Evolutionary conservation across 2,113 vertebrate genomes (phyloP).

Genomic region (Enhydra lutris): DNA sequence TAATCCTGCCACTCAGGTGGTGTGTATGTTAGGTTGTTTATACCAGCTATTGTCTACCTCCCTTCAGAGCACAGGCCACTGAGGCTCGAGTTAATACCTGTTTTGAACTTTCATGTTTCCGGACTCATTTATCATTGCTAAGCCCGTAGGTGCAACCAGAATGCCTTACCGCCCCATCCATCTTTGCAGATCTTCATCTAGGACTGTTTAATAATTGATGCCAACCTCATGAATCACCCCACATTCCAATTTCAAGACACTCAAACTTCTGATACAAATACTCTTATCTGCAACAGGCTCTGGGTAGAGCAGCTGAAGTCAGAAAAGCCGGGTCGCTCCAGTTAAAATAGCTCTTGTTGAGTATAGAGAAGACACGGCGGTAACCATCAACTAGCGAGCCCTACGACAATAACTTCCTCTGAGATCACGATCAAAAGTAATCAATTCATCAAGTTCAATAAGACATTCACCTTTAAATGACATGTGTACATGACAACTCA

Average conservation of each 20-base stretch:
- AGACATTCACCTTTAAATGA: neutral
- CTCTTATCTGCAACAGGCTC: neutral
- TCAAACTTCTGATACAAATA: neutral
- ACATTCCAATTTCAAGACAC: conserved; percentile 46
- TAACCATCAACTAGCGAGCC: neutral
- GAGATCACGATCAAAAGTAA: neutral
- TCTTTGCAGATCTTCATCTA: conserved; percentile 47
- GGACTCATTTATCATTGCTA: conserved; percentile 54
- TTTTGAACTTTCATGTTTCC: conserved; percentile 47
- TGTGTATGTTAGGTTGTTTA: neutral
- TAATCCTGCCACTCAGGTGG: neutral
- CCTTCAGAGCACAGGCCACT: neutral
- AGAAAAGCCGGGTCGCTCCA: neutral
- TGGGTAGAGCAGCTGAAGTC: neutral
- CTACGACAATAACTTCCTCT: neutral
- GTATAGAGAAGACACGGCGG: neutral
- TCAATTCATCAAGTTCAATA: neutral
- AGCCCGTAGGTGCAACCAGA: conserved; percentile 21
- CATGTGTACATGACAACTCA: neutral
- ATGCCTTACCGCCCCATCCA: neutral
- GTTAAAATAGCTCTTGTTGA: neutral
- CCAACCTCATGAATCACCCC: conserved; percentile 59
- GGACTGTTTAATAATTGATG: conserved; percentile 60
- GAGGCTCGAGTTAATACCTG: neutral
- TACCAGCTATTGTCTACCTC: neutral